Evolutionary conservation across 1,140 invertebrate species (phyloP).

Genomic region (Teleopsis dalmanni): DNA sequence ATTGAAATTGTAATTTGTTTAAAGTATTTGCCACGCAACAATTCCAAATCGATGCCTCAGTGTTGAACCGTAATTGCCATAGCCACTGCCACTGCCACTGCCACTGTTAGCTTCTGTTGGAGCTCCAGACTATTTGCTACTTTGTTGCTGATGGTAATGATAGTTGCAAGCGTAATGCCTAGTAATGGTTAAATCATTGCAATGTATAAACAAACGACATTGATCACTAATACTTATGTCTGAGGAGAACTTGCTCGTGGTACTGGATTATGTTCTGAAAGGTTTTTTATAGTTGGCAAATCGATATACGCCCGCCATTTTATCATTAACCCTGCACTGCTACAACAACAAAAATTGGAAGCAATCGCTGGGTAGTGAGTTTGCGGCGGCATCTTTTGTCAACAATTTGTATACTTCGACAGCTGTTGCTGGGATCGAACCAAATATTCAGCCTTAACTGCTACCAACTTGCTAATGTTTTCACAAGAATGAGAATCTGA

Average conservation of each 20-base stretch:
- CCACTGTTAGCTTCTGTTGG: not conserved
- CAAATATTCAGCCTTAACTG: no score
- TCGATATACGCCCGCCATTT: conserved; percentile 5
- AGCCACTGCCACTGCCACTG: not conserved
- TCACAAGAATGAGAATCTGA: not conserved
- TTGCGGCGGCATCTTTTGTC: not conserved
- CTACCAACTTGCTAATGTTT: conserved; percentile 4
- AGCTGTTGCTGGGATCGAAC: not conserved
- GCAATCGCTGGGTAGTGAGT: no score
- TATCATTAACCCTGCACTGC: not conserved
- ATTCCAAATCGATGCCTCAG: conserved; percentile 6
- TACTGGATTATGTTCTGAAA: no score
- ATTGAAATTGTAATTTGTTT: conserved; percentile 19
- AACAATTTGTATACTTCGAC: not conserved
- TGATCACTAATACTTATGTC: conserved; percentile 6
- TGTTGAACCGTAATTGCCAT: conserved; percentile 1
- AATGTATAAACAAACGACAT: conserved; percentile 8
- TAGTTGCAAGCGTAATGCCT: not conserved
- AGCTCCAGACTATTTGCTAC: not conserved
- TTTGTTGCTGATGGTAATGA: not conserved
- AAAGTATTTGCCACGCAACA: conserved; percentile 18
- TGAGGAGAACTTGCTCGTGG: not conserved
- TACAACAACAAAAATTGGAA: not conserved
- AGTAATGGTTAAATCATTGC: not conserved
- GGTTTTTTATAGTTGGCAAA: conserved; percentile 6